Evolutionary conservation across 2,797 vertebrate genomes (phyloP), one percentile per base, ranked within the genome.

Genomic region (Chiroxiphia lanceolata): DNA sequence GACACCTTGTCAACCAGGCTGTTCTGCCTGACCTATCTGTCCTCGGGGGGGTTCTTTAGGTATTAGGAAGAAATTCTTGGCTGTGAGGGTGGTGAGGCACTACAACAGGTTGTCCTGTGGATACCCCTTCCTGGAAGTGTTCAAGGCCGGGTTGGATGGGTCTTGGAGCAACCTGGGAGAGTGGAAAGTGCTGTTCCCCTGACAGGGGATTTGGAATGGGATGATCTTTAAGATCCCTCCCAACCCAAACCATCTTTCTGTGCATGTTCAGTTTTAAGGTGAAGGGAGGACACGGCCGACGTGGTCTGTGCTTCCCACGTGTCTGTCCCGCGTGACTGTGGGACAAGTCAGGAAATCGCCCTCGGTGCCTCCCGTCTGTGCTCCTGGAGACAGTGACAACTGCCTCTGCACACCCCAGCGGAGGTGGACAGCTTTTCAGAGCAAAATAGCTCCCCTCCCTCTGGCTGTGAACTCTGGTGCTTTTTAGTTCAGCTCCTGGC

Each of bases 381-480:
- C 85, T 94, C 1, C 0, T 44, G 60, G 34, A 82, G 56, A 48
- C 33, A 12, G 16, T 61, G 86, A 79, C 79, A 71, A 77, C 79
- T 68, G 48, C 3, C 89, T 63, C 82, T 68, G 45, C 51, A 83
- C 82, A 15, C 31, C 40, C 33, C 67, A 38, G 48, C 0, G 0
- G 61, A 93, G 75, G n/a, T 77, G 82, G 82, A 77, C 87, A 91
- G 75, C 50, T 95, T 89, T 91, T 26, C 59, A 64, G 82, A 77
- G 45, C n/a, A 71, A 83, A 94, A 67, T 31, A 89, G 21, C 71
- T 95, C 16, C 60, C 10, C 20, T 8, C n/a, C 89, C 57, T 77
- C 81, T 60, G 64, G 51, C 89, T 90, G 15, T 48, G 74, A 77
- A 33, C 53, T 92, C 61, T 61, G 80, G n/a, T 21, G 64, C n/a